Percentiles rank a stretch among this genome's conserved stretches.
phyloP scores from a whole-genome alignment of 2,888 invertebrate genomes.

The Timema cristinae region DNA sequence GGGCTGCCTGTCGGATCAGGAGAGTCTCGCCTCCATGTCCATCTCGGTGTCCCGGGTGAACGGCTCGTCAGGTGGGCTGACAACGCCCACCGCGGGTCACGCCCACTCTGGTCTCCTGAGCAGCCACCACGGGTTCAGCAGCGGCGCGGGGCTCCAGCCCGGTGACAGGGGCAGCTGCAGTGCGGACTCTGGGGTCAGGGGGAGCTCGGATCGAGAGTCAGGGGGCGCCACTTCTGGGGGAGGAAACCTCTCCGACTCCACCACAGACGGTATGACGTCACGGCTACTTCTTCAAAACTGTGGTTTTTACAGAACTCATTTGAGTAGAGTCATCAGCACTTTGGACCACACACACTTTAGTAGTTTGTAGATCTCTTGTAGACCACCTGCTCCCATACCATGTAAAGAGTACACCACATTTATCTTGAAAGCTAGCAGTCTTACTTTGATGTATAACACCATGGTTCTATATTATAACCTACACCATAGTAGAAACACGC shows the following conservation, averaged over 20 bases:
- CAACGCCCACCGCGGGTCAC: constrained; percentile 28
- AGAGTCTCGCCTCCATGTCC: constrained; percentile 69
- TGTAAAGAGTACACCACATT: no score
- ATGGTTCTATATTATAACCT: no score
- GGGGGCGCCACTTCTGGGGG: constrained; percentile 78
- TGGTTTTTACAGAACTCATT: no score
- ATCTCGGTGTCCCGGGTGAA: constrained; percentile 53
- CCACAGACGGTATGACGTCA: constrained; percentile 60
- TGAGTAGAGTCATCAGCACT: no score
- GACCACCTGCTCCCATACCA: no score
- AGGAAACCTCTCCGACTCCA: constrained; percentile 75
- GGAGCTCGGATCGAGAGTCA: constrained; percentile 76
- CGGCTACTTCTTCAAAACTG: no score
- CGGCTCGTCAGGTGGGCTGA: constrained; percentile 43
- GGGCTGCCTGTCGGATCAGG: constrained; percentile 80
- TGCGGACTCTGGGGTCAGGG: constrained; percentile 80
- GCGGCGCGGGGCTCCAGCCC: constrained; percentile 48
- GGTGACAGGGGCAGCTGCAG: constrained; percentile 80
- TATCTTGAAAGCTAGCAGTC: no score
- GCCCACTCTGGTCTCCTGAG: constrained; percentile 49
- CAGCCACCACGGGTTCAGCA: constrained; percentile 40
- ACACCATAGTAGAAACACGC: no score
- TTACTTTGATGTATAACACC: no score
- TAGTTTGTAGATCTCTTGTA: no score
- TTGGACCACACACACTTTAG: no score